Base-by-base conservation (phyloP, 2,888 invertebrate species). In the Frankliniella fusca region DNA sequence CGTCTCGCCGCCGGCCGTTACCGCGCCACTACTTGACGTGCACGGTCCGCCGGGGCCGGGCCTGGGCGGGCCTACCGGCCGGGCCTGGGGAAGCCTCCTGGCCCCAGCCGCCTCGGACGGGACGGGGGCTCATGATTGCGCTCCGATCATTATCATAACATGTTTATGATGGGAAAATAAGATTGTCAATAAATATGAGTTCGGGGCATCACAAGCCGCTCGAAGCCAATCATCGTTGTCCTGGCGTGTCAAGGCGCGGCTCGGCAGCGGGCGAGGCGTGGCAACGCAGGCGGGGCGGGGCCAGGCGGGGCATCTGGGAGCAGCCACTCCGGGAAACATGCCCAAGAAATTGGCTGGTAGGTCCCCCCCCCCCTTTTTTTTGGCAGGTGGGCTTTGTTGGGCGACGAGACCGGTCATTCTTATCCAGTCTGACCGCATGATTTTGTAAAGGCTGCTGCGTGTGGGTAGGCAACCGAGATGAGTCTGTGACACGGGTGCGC, bases 151-250 rank as follows among this genome's bases (percentile, higher is more conserved):
- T 76, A 76, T 76, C 70, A 27, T 23, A 76, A 76, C 70, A 76
- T 76, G 70, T 76, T 76, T 76, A 76, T 76, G 70, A 76, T 76
- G 70, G 27, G 70, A 76, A 76, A 76, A 76, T 76, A 76, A 76
- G 70, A 76, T 76, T 76, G 70, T 76, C 70, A 76, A 76, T 76
- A 76, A 76, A 76, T 23, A 27, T 12, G 70, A 27, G 70, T 27
- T 38, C 27, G 23, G 70, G 70, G 23, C 70, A 76, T 76, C 70
- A 76, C 70, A 27, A 27, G 27, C 12, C 70, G 70, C 70, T 76
- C 70, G 23, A 10, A 76, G 70, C 70, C 70, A 76, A 76, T 76
- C 70, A 76, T 76, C 70, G 27, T 76, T 27, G 54, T 54, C 54
- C 20, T 54, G 54, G 54, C 54, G 38, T 38, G 38, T 38, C 38